A percentile compares a stretch with the other conserved stretches of the same genome.
Evolutionary conservation across 1,140 invertebrate species (phyloP).

Genomic region (Frieseomelitta varia): DNA sequence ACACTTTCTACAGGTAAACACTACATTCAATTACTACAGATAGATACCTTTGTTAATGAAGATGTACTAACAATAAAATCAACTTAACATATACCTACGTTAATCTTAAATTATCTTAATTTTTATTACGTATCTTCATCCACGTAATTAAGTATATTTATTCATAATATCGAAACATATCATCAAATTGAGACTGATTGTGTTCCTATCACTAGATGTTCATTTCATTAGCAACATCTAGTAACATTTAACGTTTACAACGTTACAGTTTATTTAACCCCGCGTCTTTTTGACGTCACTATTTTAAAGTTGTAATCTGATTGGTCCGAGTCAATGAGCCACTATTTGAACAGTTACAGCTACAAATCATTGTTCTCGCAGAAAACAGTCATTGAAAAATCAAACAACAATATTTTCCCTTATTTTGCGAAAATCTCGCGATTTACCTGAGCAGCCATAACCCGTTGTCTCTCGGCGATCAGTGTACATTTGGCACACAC

Average conservation of each 20-base stretch:
- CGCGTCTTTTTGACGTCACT: background rate
- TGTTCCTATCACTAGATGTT: background rate
- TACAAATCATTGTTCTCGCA: background rate
- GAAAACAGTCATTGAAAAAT: background rate
- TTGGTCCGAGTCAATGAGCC: background rate
- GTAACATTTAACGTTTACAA: background rate
- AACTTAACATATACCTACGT: background rate
- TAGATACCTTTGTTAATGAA: background rate
- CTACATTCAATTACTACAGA: background rate
- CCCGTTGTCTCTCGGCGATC: slow-evolving; percentile 98
- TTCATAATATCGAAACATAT: background rate
- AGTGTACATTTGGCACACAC: slow-evolving; percentile 98
- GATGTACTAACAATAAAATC: background rate
- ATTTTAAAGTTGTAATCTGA: background rate
- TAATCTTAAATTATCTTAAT: too few species aligned
- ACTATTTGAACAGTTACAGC: background rate
- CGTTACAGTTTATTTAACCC: too few species aligned
- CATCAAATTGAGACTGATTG: background rate
- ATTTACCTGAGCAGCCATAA: slow-evolving; percentile 97
- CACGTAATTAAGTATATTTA: too few species aligned
- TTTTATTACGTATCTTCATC: too few species aligned
- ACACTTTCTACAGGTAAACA: background rate
- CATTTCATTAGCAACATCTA: background rate
- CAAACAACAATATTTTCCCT: background rate
- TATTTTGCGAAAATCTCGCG: background rate